Base-by-base conservation (phyloP, 2,797 vertebrate genomes). In the Heterohyrax brucei region DNA sequence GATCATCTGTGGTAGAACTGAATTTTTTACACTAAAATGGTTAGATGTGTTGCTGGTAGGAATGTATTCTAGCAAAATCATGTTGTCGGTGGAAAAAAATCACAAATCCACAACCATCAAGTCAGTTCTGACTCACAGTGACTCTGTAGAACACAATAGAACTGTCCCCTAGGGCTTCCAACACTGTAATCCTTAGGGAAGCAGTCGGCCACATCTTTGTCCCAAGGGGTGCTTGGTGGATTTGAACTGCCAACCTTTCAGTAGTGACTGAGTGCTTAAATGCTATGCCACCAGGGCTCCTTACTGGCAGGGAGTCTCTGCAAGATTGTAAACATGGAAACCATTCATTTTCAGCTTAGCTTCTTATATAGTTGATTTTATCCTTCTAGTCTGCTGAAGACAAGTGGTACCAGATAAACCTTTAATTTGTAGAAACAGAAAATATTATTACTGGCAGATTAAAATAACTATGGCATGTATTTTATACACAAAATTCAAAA, bases 351-450 rank as follows among this genome's bases (percentile, higher is more conserved):
- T 48, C 70, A 86, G 16, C 70, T 88, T 76, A 64, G 30, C 12
- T 82, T 56, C 73, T 75, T 75, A 26, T 4, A 2, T 22, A 56
- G 12, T 68, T 81, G 56, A 80, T 61, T 79, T 78, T 73, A n/a
- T 56, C 73, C 26, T 84, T 89, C 28, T 83, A 0, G 75, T 92
- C 86, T 89, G 4, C 86, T 68, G 44, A 68, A 26, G 64, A 82
- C 62, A 86, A 1, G 53, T 68, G 44, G 28, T 39, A 76, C 53
- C 50, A 50, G 14, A 53, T 80, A 90, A 62, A 87, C 39, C 44
- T 92, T 73, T 91, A 82, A 46, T 39, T 87, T 81, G 66, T 24
- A 28, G 56, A 56, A 88, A 39, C 76, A 85, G 21, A 76, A 82
- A 94, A 89, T 33, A 44, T 39, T 79, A 62, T 83, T 73, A 90